Evolutionary conservation across 2,113 vertebrate genomes (phyloP), one percentile per base, ranked within the genome.

Genomic region (Neodon shergylaensis): DNA sequence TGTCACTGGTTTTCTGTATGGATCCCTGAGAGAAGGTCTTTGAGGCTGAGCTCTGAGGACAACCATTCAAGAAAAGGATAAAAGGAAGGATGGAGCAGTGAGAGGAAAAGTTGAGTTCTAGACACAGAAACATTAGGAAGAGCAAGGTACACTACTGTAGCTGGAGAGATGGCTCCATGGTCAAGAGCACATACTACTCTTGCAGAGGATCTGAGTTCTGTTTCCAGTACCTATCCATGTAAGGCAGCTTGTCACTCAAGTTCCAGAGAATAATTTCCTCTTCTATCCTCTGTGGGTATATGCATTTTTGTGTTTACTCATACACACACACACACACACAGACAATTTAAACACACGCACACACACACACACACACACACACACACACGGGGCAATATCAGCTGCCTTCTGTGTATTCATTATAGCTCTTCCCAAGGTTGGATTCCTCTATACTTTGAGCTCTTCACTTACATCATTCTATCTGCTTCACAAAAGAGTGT

Each of bases 401-500:
- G 8, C 0, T 3, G 42, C 76, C 70, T 76, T 70, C 36, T 7
- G 4, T 72, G 1, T 72, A 63, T 88, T 39, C 65, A 28, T 54
- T 31, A 58, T 7, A 14, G 39, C 42, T 63, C 77, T 54, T 19
- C 14, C 42, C 54, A 21, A 24, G 10, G 28, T 52, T 31, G 17
- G 9, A 17, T 42, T 12, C 19, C 72, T 31, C 49, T n/a, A 39
- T 42, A 52, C 58, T 6, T 63, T 17, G 5, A 24, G 28, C 44
- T 3, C 36, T 22, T 36, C 42, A 36, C 3, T 1, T 5, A 12
- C 33, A 5, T 44, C 22, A 4, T 54, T 5, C 74, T 11, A 0
- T 22, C 36, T 44, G 28, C 79, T n/a, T 86, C 73, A 14, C 19
- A 12, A 58, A 19, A 44, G 17, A 39, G 54, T 33, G 31, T 47